phyloP scores from a whole-genome alignment of 92 coral and sea anemone genomes.

The Galaxea fascicularis region DNA sequence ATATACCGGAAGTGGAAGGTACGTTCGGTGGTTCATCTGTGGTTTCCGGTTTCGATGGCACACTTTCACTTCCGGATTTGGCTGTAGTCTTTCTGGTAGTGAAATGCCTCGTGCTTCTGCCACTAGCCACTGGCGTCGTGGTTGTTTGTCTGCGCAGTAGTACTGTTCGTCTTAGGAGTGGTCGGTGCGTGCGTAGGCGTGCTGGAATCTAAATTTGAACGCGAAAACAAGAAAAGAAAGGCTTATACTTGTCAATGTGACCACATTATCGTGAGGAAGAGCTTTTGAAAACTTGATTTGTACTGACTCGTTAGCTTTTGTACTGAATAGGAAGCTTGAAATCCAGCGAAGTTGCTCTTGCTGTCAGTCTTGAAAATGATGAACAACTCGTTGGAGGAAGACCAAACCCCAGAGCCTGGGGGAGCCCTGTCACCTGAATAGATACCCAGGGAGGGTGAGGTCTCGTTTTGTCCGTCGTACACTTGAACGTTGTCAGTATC shows the following conservation, averaged over 20 bases:
- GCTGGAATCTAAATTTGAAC: too few species aligned
- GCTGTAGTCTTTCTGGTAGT: not conserved
- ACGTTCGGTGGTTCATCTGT: not conserved
- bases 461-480: slow-evolving; percentile 59
- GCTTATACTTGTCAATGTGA: too few species aligned
- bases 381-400: slow-evolving; percentile 61
- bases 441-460: slow-evolving; percentile 39
- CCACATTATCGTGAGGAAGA: not conserved
- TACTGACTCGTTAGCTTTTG: slow-evolving; percentile 31
- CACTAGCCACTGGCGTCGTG: not conserved
- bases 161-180: too few species aligned
- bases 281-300: not conserved
- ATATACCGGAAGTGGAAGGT: not conserved
- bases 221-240: too few species aligned
- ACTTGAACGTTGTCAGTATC: slow-evolving; percentile 33
- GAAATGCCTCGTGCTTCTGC: not conserved
- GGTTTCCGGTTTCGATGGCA: not conserved
- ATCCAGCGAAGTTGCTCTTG: slow-evolving; percentile 44
- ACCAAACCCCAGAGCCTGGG: slow-evolving; percentile 33
- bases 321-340: slow-evolving; percentile 42
- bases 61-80: not conserved
- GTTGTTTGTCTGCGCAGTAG: not conserved
- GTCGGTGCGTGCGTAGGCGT: not conserved
- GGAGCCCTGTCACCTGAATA: slow-evolving; percentile 47
- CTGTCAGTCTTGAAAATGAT: slow-evolving; percentile 55